Percentiles rank a stretch among this genome's conserved stretches.
These are phyloP conservation scores for Apocheima hispidaria DNA, from an alignment of 2,888 invertebrate species.

Conservation along the genomic window DNA sequence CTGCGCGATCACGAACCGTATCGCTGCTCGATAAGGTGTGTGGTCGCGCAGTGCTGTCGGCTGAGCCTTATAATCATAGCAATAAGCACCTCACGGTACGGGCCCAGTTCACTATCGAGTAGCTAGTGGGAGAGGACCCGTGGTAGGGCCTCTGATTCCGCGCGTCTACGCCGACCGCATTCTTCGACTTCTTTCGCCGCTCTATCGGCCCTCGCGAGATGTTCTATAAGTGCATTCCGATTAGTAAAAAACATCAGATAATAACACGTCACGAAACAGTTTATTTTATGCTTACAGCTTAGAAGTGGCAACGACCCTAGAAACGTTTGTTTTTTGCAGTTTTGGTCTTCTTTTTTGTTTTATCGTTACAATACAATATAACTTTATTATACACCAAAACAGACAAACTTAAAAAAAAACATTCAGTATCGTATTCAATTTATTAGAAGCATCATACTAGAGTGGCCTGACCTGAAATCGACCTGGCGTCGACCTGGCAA, in stretches of 20 bases:
- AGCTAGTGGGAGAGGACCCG: conserved; percentile 43
- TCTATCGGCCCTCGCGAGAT: conserved; percentile 56
- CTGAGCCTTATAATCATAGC: too few species aligned
- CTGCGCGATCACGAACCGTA: too few species aligned
- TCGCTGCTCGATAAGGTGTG: too few species aligned
- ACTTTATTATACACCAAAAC: too few species aligned
- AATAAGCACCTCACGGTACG: too few species aligned
- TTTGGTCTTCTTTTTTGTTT: background rate
- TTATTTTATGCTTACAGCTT: conserved; percentile 37
- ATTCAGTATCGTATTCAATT: too few species aligned
- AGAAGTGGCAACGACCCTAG: conserved; percentile 20
- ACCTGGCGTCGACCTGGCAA: too few species aligned
- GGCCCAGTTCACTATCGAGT: background rate
- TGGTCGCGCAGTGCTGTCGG: too few species aligned
- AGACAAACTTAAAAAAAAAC: too few species aligned
- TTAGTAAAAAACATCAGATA: conserved; percentile 54
- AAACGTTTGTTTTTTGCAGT: conserved; percentile 8
- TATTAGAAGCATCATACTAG: too few species aligned
- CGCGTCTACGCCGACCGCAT: conserved; percentile 61
- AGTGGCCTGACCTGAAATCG: too few species aligned
- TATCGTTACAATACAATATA: too few species aligned
- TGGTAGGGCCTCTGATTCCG: conserved; percentile 54
- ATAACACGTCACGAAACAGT: conserved; percentile 54
- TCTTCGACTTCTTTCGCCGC: conserved; percentile 63
- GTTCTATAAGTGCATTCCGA: conserved; percentile 63